Evolutionary conservation across 2,888 invertebrate genomes (phyloP).

Genomic region (Lithophane ornitopus): DNA sequence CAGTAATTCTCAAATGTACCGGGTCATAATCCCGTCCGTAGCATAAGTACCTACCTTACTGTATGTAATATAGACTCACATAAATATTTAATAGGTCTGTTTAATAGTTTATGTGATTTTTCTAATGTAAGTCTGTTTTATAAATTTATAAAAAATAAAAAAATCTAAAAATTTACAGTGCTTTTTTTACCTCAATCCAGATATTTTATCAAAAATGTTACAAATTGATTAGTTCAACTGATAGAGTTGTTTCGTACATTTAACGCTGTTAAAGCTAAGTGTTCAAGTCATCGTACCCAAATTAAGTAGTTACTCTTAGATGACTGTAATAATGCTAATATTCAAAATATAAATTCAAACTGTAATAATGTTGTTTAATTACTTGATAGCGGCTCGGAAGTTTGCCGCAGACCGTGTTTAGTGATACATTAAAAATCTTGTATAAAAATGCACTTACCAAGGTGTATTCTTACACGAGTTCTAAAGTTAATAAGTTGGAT

Average conservation of each 20-base stretch:
- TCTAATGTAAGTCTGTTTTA: slow-evolving; percentile 90
- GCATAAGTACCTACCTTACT: slow-evolving; percentile 89
- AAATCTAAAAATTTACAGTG: slow-evolving; percentile 76
- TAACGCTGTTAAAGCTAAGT: not conserved
- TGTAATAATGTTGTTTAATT: no score
- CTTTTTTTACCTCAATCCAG: slow-evolving; percentile 36
- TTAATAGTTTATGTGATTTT: slow-evolving; percentile 90
- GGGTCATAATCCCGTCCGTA: slow-evolving; percentile 90
- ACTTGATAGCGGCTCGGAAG: not conserved
- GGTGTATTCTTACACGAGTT: not conserved
- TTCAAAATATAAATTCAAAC: not conserved
- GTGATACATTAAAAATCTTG: not conserved
- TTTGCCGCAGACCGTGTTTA: not conserved
- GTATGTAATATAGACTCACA: slow-evolving; percentile 91
- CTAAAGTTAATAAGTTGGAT: not conserved
- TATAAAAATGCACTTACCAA: not conserved
- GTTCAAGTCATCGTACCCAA: not conserved
- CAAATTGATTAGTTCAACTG: not conserved
- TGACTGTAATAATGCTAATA: not conserved
- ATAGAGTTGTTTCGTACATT: not conserved
- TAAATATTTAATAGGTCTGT: slow-evolving; percentile 90
- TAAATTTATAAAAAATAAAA: slow-evolving; percentile 84
- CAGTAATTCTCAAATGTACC: slow-evolving; percentile 88
- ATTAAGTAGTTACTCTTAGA: not conserved
- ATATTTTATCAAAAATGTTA: not conserved